Evolutionary conservation across 2,888 invertebrate genomes (phyloP), one percentile per base, ranked within the genome.

Genomic region (Orchesella flavescens): DNA sequence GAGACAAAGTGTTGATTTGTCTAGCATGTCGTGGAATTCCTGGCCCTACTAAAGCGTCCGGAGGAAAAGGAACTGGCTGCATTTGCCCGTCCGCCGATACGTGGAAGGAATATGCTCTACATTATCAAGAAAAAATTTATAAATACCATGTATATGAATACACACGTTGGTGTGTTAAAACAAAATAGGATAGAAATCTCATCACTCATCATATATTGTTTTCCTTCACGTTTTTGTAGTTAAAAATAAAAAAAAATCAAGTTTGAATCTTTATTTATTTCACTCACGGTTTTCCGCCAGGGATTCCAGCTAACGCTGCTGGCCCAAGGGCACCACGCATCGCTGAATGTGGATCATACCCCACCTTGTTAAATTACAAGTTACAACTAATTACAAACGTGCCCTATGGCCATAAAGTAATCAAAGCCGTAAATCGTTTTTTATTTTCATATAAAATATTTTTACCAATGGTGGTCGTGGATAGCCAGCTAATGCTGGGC

Each of bases 31-130:
- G 92, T 59, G 98, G 98, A 89, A 98, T 97, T 85, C 97, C 98
- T 49, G 96, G 95, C 23, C 96, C 97, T 90, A 96, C 94, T 85
- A 97, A 93, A 85, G 97, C 97, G 91, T 98, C 98, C 24, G 95
- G 94, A 43, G 97, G 97, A 92, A 98, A 98, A 83, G 96, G 96
- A 88, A 97, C 97, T 71, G 96, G 97, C 91, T 95, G 95, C 93
- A 96, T 93, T 90, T 95, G 95, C 43, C 95, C 95, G 89, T 96
- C 96, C 84, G 95, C 95, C 85, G 94, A 95, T 89, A 97, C 96
- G 91, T 97, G 97, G 92, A 97, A 97, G 88, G 97, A 97, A 91
- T 97, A 97, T 7, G 97, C 96, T 87, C 97, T 96, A 92, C 17
- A 93, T 93, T 86, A 87, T 86, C 10, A 57, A 5, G 13, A 65